phyloP scores from a whole-genome alignment of 2,797 vertebrate species.

The Sebastes steindachneri region DNA sequence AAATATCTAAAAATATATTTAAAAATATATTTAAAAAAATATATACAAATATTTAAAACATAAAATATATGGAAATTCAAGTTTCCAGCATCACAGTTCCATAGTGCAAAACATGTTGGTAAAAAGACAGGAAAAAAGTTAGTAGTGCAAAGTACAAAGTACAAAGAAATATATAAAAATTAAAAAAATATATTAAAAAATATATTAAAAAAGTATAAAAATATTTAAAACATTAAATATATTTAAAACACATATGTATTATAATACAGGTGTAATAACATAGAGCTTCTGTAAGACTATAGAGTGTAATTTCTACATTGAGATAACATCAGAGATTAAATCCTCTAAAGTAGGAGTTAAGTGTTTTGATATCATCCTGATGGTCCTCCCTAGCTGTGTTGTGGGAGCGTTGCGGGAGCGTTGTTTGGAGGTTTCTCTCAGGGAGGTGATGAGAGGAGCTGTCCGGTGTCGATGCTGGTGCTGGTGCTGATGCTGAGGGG shows the following conservation, averaged over 20 bases:
- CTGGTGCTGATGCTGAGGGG: background rate
- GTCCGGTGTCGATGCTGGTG: constrained; percentile 57
- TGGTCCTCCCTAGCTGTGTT: background rate
- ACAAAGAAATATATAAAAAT: too few relatives aligned
- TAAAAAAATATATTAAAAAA: fast-evolving
- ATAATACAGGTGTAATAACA: background rate
- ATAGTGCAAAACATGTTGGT: too few relatives aligned
- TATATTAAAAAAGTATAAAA: too few relatives aligned
- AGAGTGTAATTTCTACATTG: background rate
- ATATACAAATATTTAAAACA: too few relatives aligned
- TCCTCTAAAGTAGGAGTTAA: background rate
- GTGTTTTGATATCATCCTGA: background rate
- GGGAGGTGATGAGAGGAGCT: constrained; percentile 57
- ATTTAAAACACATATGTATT: background rate
- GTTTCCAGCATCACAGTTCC: too few relatives aligned
- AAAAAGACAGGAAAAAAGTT: too few relatives aligned
- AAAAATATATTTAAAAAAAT: too few relatives aligned
- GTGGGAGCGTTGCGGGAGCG: background rate
- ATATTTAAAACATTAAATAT: too few relatives aligned
- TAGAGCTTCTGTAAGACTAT: background rate
- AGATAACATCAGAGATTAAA: background rate
- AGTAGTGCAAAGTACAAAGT: too few relatives aligned
- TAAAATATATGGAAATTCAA: too few relatives aligned
- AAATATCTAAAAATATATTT: too few relatives aligned
- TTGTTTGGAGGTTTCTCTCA: background rate